Evolutionary conservation across 1,140 invertebrate genomes (phyloP), one percentile per base, ranked within the genome.

Genomic region (Trachelipus rathkii): DNA sequence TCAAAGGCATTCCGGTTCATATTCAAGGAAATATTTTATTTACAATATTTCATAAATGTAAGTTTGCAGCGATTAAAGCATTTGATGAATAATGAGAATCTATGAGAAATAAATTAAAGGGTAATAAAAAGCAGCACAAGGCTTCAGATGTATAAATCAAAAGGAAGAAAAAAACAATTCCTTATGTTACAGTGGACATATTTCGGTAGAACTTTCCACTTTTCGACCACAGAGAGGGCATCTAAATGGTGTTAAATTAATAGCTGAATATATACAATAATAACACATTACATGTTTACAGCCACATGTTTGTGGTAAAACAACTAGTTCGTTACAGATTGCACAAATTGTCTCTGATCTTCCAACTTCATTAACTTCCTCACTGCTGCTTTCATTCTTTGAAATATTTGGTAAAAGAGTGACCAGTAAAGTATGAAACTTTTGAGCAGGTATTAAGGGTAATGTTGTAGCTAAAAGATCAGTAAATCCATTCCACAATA

Each of bases 401-500:
- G 69, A 15, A 67, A 74, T n/a, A 43, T 50, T 74, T 24, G 79
- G 79, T 53, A 81, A 71, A 43, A 78, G n/a, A 43, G 73, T 78
- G 19, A 50, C 76, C 1, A 81, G 43, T 23, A 68, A 44, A 53
- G 45, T 81, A 50, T 81, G 79, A 44, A 81, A 81, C 60, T 78
- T 71, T 60, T 78, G 74, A 11, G 76, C 8, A 23, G 77, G 76
- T 13, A 81, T 78, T 11, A 81, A 72, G 2, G 79, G 79, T 15
- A 81, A 53, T 60, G 78, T 50, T 43, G 76, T 74, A 11, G 74
- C 77, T 11, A 78, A 43, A 24, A 81, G 71, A n/a, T 81, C 79
- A 46, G 77, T 72, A 78, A 78, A 81, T 10, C 79, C 79, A 73
- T 81, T 77, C 79, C 79, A 81, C 44, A 81, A 68, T 23, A 81